Percentiles rank a stretch among this genome's conserved stretches.
These are phyloP conservation scores for Heliconius aoede DNA, from an alignment of 2,888 invertebrate species.

Conservation along the genomic window DNA sequence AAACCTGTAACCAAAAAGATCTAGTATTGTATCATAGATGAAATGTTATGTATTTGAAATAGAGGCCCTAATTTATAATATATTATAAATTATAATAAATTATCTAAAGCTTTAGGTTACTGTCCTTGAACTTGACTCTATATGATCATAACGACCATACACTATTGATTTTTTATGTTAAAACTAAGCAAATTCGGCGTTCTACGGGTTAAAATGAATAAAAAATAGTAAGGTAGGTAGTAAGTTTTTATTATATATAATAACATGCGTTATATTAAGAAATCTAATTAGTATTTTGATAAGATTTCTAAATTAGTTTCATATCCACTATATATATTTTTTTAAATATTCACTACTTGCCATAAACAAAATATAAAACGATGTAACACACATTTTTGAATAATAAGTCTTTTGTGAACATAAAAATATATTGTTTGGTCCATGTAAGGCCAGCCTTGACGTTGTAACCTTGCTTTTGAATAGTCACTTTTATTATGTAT, in stretches of 20 bases:
- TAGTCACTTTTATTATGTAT: slow-evolving; percentile 44
- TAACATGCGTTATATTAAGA: not conserved
- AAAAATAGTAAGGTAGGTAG: not conserved
- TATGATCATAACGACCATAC: slow-evolving; percentile 9
- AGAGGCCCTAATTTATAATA: not conserved
- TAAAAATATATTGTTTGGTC: too few relatives aligned
- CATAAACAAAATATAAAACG: too few relatives aligned
- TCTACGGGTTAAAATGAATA: not conserved
- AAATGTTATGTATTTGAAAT: not conserved
- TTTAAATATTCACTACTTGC: too few relatives aligned
- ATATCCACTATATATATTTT: too few relatives aligned
- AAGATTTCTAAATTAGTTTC: too few relatives aligned
- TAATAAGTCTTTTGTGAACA: too few relatives aligned
- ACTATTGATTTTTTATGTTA: slow-evolving; percentile 8
- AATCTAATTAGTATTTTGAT: too few relatives aligned
- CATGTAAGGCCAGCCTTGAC: not conserved
- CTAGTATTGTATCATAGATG: too few relatives aligned
- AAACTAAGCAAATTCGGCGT: not conserved
- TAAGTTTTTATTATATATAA: not conserved
- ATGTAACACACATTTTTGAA: too few relatives aligned
- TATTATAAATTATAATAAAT: not conserved
- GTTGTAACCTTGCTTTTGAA: slow-evolving; percentile 35
- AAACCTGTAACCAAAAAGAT: not conserved
- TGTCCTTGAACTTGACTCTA: slow-evolving; percentile 16
- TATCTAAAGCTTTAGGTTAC: slow-evolving; percentile 1